These are phyloP conservation scores for Styela plicata DNA, from an alignment of 23 tunicate species.

Conservation along the genomic window DNA sequence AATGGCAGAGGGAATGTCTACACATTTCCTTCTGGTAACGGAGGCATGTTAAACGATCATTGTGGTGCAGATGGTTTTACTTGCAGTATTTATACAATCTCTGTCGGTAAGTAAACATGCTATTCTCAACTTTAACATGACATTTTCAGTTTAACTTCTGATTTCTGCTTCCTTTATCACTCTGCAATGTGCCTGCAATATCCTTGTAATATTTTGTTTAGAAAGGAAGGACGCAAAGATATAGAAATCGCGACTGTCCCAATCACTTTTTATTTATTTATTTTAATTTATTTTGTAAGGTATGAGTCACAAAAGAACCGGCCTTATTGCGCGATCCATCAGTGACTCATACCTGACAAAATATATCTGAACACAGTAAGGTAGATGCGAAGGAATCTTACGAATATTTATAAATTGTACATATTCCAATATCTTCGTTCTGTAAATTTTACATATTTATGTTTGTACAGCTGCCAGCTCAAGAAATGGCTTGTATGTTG, in stretches of 20 bases:
- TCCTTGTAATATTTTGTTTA: no score
- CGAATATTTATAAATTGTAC: background rate
- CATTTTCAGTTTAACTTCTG: background rate
- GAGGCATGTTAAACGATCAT: conserved; percentile 18
- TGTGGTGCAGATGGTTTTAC: conserved; percentile 23
- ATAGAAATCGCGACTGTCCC: no score
- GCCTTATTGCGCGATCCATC: background rate
- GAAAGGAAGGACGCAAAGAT: no score
- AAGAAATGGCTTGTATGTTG: background rate
- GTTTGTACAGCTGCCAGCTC: conserved; percentile 23
- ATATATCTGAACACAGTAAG: background rate
- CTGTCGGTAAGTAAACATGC: background rate
- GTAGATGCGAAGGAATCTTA: no score
- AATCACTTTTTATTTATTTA: no score
- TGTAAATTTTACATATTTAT: no score
- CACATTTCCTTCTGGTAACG: conserved; percentile 27
- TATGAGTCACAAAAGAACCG: background rate
- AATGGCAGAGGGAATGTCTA: conserved; percentile 27
- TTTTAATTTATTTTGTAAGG: no score
- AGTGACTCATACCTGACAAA: background rate
- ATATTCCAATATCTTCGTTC: background rate
- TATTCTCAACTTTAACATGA: background rate
- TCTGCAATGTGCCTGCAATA: no score
- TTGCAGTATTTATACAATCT: conserved; percentile 23
- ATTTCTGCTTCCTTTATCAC: background rate